These are phyloP conservation scores for Tenthredo scrophulariae DNA, from an alignment of 2,888 invertebrate genomes.

Conservation along the genomic window DNA sequence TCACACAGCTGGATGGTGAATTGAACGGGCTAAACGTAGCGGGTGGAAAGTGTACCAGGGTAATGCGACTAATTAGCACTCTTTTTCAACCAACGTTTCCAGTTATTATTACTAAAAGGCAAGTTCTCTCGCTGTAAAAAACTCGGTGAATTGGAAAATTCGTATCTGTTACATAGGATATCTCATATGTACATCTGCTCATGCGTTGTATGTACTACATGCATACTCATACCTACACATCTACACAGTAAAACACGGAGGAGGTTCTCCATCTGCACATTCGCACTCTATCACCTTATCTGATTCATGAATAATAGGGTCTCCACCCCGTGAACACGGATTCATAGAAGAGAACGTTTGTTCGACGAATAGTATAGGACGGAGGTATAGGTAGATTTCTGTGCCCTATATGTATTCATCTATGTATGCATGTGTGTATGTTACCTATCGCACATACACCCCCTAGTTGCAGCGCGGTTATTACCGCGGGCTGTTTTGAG, in stretches of 20 bases:
- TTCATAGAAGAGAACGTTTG: conserved; percentile 18
- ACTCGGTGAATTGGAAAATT: conserved; percentile 8
- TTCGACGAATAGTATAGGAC: not conserved
- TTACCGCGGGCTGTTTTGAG: conserved; percentile 12
- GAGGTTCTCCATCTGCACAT: not conserved
- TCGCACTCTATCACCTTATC: not conserved
- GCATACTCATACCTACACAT: not conserved
- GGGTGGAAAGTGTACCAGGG: not conserved
- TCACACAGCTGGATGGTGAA: not conserved
- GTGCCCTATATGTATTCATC: not conserved
- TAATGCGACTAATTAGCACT: conserved; percentile 40
- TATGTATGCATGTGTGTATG: not conserved
- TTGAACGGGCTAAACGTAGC: not conserved
- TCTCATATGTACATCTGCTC: not conserved
- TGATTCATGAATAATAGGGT: not conserved
- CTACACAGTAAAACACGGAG: not conserved
- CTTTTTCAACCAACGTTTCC: not conserved
- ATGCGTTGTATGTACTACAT: not conserved
- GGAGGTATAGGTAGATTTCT: not conserved
- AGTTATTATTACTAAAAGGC: not conserved
- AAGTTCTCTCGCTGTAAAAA: conserved; percentile 2
- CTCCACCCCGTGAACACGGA: not conserved
- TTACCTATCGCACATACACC: not conserved
- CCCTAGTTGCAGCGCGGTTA: conserved; percentile 2
- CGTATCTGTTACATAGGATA: not conserved